Evolutionary conservation across 2,113 vertebrate species (phyloP).

Genomic region (Camelus dromedarius): DNA sequence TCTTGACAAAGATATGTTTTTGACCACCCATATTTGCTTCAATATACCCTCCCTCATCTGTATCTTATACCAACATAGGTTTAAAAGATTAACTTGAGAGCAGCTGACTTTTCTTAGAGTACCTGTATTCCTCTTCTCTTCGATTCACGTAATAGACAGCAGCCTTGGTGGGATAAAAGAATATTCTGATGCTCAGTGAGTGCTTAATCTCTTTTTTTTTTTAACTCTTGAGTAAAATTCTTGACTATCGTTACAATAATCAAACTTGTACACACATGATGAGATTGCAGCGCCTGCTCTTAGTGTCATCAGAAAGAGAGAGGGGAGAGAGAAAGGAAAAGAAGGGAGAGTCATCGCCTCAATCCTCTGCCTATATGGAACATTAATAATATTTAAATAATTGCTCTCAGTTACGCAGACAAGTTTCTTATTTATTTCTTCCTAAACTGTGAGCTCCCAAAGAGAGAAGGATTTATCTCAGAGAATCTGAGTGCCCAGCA

Average conservation of each 20-base stretch:
- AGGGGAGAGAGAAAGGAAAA: not conserved
- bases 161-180: not conserved
- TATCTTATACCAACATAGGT: not conserved
- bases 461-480: not conserved
- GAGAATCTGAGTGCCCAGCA: not conserved
- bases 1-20: not conserved
- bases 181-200: not conserved
- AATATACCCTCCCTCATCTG: accelerated
- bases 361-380: not conserved
- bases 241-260: not conserved
- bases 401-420: not conserved
- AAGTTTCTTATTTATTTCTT: not conserved
- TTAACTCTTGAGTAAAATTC: not conserved
- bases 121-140: not conserved
- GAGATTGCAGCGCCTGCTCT: not conserved
- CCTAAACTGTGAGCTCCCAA: not conserved
- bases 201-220: not conserved
- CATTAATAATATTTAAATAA: conserved; percentile 15
- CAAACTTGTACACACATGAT: not conserved
- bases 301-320: not conserved
- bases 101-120: not conserved
- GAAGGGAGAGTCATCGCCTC: not conserved
- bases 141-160: not conserved
- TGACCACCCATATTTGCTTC: not conserved
- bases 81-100: not conserved